Evolutionary conservation across 2,113 vertebrate species (phyloP), one percentile per base, ranked within the genome.

Genomic region (Scomber colias): DNA sequence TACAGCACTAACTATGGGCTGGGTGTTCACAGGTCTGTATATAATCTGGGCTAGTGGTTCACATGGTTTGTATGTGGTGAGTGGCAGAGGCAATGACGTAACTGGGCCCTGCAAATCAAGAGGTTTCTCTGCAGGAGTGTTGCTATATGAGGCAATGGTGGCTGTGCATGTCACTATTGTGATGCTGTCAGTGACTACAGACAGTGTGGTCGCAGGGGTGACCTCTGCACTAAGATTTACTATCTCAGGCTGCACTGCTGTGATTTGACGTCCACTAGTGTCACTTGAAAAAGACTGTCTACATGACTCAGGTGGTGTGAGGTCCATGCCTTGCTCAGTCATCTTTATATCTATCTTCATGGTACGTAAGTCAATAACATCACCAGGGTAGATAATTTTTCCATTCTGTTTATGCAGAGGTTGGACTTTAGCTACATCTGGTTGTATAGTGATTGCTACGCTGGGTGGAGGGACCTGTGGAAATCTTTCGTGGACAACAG

Each of bases 301-400:
- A 93, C 93, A 95, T 68, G 94, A 65, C 3, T 98, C 97, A 54
- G 92, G 67, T 50, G 96, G 94, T 82, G 97, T 95, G 6, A 95
- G 86, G 80, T 96, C 95, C 94, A 95, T 94, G 53, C 97, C 96
- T 85, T 93, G 93, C 54, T 96, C 96, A 77, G 92, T 95, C 92
- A 93, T 94, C 84, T 95, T 95, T 71, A 94, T 77, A 59, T 95
- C 96, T 77, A 91, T 89, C 84, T 97, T 98, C 66, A 97, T 91
- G 53, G 97, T 98, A 24, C 97, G 95, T 63, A 99, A 95, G 91
- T 99, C 98, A 81, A 99, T 96, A 60, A 97, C 95, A 94, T 98
- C 96, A 3, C 94, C 92, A 73, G 94, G 90, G 81, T 95, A 95
- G 21, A 95, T 92, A 27, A 94, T 89, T 85, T 93, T 97, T 75